Evolutionary conservation across 2,113 vertebrate species (phyloP), one percentile per base, ranked within the genome.

Genomic region (Alligator sinensis): DNA sequence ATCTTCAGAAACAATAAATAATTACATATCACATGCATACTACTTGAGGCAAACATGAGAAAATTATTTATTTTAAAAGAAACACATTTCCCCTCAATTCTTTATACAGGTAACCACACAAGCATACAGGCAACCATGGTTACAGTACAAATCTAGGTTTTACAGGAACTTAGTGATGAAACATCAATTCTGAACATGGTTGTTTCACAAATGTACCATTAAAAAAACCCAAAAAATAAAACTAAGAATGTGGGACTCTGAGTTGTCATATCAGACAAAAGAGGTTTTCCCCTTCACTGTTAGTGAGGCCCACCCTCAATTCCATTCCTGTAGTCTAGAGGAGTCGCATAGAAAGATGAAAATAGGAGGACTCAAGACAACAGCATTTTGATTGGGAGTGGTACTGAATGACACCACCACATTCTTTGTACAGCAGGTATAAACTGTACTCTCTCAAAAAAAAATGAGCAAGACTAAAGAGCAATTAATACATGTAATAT

Each of bases 1-100:
- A 99, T 97, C 99, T 99, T 97, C 55, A 98, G 91, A 89, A 88
- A 92, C 82, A 95, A 96, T 81, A 97, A 79, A 58, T 7, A 93
- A n/a, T 83, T 16, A 95, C n/a, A 90, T 13, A 91, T 34, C 90
- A 89, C 11, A 77, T 80, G 30, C 88, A 60, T 6, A 60, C 4
- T 54, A 84, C 54, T 90, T 62, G 18, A 76, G 84, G 38, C 21
- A 80, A 86, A 95, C 3, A 77, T 11, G 6, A 68, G 80, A 78
- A 81, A 59, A 17, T 47, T 47, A 47, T 47, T 47, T 47, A 47
- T 47, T 47, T 47, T 47, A 47, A 47, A 47, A 47, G 47, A 47
- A 47, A 47, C 47, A 47, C 47, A 9, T 74, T 74, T 72, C 11
- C 34, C 27, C 70, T 22, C 34, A 74, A 25, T 74, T 38, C 22